Base-by-base conservation (phyloP, 2,113 vertebrate genomes). In the Pica pica region DNA sequence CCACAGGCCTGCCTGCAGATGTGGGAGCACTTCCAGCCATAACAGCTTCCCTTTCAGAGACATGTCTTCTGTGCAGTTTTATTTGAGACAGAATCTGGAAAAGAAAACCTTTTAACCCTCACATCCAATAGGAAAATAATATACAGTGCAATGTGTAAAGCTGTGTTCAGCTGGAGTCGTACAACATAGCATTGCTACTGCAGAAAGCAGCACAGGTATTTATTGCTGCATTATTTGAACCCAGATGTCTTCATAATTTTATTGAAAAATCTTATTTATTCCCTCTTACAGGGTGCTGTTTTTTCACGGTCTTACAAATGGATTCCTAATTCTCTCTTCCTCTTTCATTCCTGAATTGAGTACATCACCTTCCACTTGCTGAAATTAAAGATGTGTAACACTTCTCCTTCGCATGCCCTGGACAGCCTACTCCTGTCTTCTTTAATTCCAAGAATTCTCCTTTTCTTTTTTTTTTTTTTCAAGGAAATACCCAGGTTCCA, bases 111-210 rank as follows among this genome's bases (percentile, higher is more conserved):
- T 83, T 24, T 39, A 59, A 31, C 27, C 11, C 67, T 74, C 16
- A 28, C 28, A 42, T 41, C 31, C 53, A 27, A 79, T 82, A 83
- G 30, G 39, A 73, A 60, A 85, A 55, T 16, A 69, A 65, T 24
- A 19, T 2, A 9, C 11, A 12, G 8, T 52, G 52, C 65, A 16
- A 23, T 56, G n/a, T 21, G 20, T 44, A 57, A 82, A 68, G 30
- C 21, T 63, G 13, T 23, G 63, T 30, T 86, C 42, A n/a, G 24
- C 0, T 64, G 50, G n/a, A 57, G 35, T 15, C 1, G 0, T 31
- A 47, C 24, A 60, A 46, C 16, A 7, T 0, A 39, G 52, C 19
- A n/a, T 55, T 42, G 53, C 57, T 79, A 2, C 57, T 22, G 39
- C 75, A 86, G 37, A 42, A 37, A 59, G 75, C 27, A 52, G 78